Evolutionary conservation across 2,113 vertebrate species (phyloP).

Genomic region (Amazona vittata): DNA sequence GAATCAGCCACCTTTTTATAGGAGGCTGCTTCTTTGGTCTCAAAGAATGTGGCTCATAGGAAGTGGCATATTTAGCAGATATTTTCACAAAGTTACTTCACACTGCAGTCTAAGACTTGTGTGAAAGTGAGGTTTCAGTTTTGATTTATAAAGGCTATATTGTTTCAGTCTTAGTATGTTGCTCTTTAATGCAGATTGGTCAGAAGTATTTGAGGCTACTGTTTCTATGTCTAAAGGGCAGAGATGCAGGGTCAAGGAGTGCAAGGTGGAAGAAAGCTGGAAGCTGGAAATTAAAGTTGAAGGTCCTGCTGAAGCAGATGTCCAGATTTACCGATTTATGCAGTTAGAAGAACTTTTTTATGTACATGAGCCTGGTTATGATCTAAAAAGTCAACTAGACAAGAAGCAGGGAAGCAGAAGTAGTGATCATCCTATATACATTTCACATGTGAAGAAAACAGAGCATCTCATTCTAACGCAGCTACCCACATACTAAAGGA

Average conservation of each 20-base stretch:
- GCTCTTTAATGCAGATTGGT: neutral
- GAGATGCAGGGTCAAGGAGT: neutral
- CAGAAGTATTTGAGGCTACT: neutral
- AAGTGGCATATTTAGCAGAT: neutral
- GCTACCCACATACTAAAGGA: neutral
- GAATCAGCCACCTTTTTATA: neutral
- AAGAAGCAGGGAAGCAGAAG: neutral
- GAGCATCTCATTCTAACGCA: neutral
- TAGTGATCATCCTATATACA: accelerated
- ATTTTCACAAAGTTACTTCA: neutral
- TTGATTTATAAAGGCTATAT: neutral
- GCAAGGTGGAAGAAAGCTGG: neutral
- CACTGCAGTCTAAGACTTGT: neutral
- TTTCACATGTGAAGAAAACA: neutral
- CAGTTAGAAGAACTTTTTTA: neutral
- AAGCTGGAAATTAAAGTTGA: neutral
- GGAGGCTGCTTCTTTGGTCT: neutral
- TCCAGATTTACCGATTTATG: neutral
- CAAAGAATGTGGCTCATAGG: neutral
- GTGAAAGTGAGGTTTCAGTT: neutral
- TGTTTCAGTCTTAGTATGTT: neutral
- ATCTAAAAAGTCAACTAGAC: neutral
- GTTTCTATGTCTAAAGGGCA: neutral
- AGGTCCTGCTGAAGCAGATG: neutral
- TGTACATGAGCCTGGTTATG: neutral